Percentiles rank a stretch among this genome's conserved stretches.
Evolutionary conservation across 2,113 vertebrate genomes (phyloP).

Genomic region (Callorhinus ursinus): DNA sequence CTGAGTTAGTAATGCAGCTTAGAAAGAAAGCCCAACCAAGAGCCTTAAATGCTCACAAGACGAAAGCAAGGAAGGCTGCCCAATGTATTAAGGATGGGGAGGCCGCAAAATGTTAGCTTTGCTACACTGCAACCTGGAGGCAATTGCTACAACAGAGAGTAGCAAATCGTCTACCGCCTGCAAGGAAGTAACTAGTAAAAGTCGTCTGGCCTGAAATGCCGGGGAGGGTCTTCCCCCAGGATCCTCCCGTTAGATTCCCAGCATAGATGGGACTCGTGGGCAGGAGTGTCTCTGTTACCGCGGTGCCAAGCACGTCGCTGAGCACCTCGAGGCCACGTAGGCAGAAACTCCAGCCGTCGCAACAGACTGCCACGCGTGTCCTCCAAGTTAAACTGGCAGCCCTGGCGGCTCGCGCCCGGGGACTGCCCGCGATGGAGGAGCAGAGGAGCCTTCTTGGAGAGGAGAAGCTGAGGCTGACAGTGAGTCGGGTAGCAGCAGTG

Average conservation of each 20-base stretch:
- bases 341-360: neutral
- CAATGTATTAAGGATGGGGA: neutral
- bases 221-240: slow-evolving; percentile 30
- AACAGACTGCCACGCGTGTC: neutral
- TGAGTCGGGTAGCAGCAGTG: neutral
- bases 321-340: neutral
- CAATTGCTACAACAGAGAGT: no score
- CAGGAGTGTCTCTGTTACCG: rapidly evolving
- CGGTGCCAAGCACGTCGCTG: rapidly evolving
- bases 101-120: neutral
- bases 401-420: slow-evolving; percentile 59
- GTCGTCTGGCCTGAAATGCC: slow-evolving; percentile 37
- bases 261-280: neutral
- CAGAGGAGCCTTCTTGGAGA: slow-evolving; percentile 65
- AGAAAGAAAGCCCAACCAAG: neutral
- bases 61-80: neutral
- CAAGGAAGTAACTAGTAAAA: no score
- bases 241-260: neutral
- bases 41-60: neutral
- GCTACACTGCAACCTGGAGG: neutral
- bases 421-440: slow-evolving; percentile 57
- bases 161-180: neutral
- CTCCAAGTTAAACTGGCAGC: slow-evolving; percentile 68
- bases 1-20: neutral
- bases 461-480: slow-evolving; percentile 70